Evolutionary conservation across 2,888 invertebrate genomes (phyloP), one percentile per base, ranked within the genome.

Genomic region (Onthophagus sagittarius): DNA sequence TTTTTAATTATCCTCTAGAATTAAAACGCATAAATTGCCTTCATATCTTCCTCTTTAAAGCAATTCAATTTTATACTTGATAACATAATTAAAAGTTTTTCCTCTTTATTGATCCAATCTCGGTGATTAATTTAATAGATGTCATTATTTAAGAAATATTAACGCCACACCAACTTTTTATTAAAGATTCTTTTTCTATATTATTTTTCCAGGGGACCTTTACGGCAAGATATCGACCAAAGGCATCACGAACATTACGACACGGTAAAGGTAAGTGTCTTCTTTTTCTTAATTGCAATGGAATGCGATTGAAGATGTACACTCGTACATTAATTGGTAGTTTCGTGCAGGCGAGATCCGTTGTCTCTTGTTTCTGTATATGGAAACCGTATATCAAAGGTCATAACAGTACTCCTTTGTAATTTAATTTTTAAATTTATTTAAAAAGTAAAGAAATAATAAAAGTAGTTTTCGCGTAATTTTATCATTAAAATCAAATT

Each of bases 251-350:
- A 83, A 74, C 80, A 80, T 69, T 84, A 84, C 77, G 85, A 84
- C 75, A 79, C 83, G 33, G 82, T 84, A n/a, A 84, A 84, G 83
- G 85, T 85, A 80, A 77, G 82, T 77, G 73, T 62, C 71, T 69
- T 33, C 23, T n/a, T 71, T 13, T 62, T 71, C 14, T 64, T 64
- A 64, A 13, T 62, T 13, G 62, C 64, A 64, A 64, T 64, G 64
- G 23, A 23, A 23, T 23, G 14, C 13, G 64, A 64, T 64, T 15
- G 4, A 64, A 64, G 13, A 2, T 64, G n/a, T 14, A 9, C 64
- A 23, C 7, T 31, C 67, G n/a, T 67, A 23, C 23, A 23, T 23
- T 67, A 32, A 31, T 67, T 15, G 23, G 23, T 23, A 67, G 31
- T 32, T 31, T 67, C 15, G 31, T 67, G n/a, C 67, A 67, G 23